Percentiles rank a stretch among this genome's conserved stretches.
Conservation (phyloP, 2,797 vertebrate genomes). For the Oreochromis grahami region DNA sequence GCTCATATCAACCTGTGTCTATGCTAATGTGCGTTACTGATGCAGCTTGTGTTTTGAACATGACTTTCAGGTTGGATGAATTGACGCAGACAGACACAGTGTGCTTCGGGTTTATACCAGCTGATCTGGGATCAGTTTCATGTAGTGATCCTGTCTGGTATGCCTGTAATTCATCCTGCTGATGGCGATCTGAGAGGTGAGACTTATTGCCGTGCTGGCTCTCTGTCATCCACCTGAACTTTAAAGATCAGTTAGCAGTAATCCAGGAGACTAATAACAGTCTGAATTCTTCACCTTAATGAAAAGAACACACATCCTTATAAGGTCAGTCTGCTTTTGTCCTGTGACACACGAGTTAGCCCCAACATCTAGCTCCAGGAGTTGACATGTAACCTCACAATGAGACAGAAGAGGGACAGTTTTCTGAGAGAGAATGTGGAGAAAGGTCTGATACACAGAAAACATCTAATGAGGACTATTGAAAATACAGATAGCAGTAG, state of each 20-base stretch:
- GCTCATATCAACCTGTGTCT: neutral
- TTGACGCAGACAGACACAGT: slow-evolving; percentile 20
- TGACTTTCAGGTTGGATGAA: slow-evolving; percentile 1
- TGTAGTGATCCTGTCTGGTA: slow-evolving; percentile 70
- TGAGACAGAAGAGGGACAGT: neutral
- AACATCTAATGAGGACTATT: neutral
- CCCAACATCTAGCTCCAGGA: neutral
- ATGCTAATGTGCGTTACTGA: neutral
- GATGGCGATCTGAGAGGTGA: slow-evolving; percentile 49
- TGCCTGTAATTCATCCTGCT: slow-evolving; percentile 65
- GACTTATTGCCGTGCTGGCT: slow-evolving; percentile 21
- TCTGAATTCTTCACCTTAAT: slow-evolving; percentile 15
- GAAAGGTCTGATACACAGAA: neutral
- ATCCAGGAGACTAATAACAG: slow-evolving; percentile 13
- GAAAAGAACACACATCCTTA: neutral
- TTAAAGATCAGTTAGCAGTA: slow-evolving; percentile 14
- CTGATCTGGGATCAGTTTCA: slow-evolving; percentile 49
- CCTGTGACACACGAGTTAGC: neutral
- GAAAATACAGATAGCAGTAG: neutral
- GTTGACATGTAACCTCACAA: neutral
- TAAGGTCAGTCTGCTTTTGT: neutral
- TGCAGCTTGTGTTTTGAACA: neutral
- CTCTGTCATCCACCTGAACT: neutral
- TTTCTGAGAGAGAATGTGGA: neutral
- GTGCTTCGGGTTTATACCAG: slow-evolving; percentile 38